Conservation (phyloP, 1,140 invertebrate species). For the Scaptodrosophila lebanonensis region DNA sequence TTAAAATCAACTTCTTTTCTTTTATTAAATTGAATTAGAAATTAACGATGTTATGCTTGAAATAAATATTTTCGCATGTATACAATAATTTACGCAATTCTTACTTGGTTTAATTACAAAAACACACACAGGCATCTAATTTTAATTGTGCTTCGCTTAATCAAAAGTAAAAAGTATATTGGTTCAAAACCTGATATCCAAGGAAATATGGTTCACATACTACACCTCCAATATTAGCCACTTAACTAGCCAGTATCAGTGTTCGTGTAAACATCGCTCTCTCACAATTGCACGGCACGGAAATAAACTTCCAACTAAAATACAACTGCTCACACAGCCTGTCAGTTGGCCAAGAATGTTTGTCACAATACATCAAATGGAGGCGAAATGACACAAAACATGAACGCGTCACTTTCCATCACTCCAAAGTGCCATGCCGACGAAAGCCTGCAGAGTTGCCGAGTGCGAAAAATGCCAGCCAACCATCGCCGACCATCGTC, state of each 20-base stretch:
- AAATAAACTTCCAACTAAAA: not conserved
- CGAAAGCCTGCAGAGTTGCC: slow-evolving; percentile 27
- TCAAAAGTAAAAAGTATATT: no score
- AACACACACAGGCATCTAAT: no score
- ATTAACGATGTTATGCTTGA: no score
- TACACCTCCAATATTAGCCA: slow-evolving; percentile 12
- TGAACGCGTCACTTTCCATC: slow-evolving; percentile 77
- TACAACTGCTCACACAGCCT: no score
- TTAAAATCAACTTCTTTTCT: no score
- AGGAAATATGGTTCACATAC: not conserved
- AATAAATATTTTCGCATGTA: no score
- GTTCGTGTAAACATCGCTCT: not conserved
- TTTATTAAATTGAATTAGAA: no score
- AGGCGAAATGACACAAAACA: slow-evolving; percentile 76
- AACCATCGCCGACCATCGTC: slow-evolving; percentile 29
- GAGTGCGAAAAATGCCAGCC: slow-evolving; percentile 26
- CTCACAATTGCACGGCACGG: no score
- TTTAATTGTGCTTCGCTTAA: no score
- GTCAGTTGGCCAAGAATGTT: slow-evolving; percentile 61
- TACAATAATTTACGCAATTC: no score
- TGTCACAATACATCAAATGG: slow-evolving; percentile 76
- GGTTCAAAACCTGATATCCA: no score
- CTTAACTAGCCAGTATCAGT: slow-evolving; percentile 16
- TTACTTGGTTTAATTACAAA: no score
- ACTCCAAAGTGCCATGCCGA: slow-evolving; percentile 72